These are phyloP conservation scores for Folsomia candida DNA, from an alignment of 2,888 invertebrate species.

Conservation along the genomic window DNA sequence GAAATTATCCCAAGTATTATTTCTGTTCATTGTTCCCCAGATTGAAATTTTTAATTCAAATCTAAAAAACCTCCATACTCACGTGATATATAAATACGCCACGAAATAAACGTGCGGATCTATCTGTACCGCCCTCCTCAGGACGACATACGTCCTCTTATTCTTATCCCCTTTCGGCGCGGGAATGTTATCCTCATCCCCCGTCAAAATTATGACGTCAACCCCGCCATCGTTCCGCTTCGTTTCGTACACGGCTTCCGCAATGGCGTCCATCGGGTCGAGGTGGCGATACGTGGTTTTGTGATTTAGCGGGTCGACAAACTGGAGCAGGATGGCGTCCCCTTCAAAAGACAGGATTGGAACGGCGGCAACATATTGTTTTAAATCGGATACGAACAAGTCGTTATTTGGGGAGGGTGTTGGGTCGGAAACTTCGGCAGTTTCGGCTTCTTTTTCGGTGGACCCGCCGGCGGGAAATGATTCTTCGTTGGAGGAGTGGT, in stretches of 20 bases:
- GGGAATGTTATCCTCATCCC: slow-evolving; percentile 6
- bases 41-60: no score
- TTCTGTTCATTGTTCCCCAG: no score
- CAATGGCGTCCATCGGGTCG: background rate
- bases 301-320: background rate
- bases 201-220: slow-evolving; percentile 2
- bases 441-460: background rate
- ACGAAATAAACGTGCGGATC: slow-evolving; percentile 10
- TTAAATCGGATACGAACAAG: background rate
- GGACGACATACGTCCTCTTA: slow-evolving; percentile 16
- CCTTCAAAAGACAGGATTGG: slow-evolving; percentile 19
- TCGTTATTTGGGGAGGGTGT: no score
- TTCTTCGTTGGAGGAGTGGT: background rate
- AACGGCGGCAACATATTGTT: background rate
- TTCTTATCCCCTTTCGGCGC: background rate
- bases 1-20: no score
- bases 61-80: background rate
- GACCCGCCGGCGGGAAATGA: background rate
- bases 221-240: background rate
- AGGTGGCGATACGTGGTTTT: slow-evolving; percentile 17
- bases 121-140: slow-evolving; percentile 1
- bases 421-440: no score
- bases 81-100: slow-evolving; percentile 17
- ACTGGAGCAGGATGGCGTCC: slow-evolving; percentile 12
- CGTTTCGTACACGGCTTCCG: slow-evolving; percentile 9